Percentiles rank a stretch among this genome's conserved stretches.
These are phyloP conservation scores for Amia ocellicauda DNA, from an alignment of 2,113 vertebrate genomes.

Conservation along the genomic window DNA sequence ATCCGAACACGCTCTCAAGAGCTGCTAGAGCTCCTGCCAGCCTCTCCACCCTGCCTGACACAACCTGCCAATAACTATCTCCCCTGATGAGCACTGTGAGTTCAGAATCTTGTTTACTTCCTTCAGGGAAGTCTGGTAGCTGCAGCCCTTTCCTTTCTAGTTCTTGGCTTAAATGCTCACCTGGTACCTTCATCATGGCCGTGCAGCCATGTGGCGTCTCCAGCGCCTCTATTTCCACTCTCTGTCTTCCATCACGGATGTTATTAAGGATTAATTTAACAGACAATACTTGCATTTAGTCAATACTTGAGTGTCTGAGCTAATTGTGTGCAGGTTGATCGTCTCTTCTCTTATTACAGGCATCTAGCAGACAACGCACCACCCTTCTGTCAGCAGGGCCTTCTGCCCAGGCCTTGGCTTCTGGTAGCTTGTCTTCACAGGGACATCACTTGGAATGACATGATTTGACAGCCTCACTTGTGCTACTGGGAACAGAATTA, in stretches of 20 bases:
- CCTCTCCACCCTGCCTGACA: background rate
- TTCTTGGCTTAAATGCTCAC: background rate
- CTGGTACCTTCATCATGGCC: background rate
- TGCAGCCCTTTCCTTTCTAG: background rate
- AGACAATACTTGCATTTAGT: background rate
- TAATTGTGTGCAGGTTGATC: too few relatives aligned
- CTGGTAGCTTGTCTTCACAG: background rate
- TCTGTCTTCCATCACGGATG: too few relatives aligned
- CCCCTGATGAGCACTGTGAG: too few relatives aligned
- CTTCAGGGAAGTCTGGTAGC: background rate
- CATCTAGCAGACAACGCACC: constrained; percentile 10
- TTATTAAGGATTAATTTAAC: constrained; percentile 2
- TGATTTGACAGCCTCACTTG: constrained; percentile 5
- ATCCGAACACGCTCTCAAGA: constrained; percentile 9
- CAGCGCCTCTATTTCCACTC: too few relatives aligned
- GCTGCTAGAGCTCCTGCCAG: background rate
- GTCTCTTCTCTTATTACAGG: too few relatives aligned
- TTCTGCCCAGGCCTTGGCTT: constrained; percentile 11
- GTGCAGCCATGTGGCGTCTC: background rate
- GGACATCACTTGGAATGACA: background rate
- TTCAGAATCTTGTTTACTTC: too few relatives aligned
- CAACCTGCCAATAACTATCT: too few relatives aligned
- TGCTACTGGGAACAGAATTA: too few relatives aligned
- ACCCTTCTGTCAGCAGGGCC: constrained; percentile 8
- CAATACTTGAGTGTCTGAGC: too few relatives aligned